Evolutionary conservation across 1,140 invertebrate genomes (phyloP), one percentile per base, ranked within the genome.

Genomic region (Telenomus remus): DNA sequence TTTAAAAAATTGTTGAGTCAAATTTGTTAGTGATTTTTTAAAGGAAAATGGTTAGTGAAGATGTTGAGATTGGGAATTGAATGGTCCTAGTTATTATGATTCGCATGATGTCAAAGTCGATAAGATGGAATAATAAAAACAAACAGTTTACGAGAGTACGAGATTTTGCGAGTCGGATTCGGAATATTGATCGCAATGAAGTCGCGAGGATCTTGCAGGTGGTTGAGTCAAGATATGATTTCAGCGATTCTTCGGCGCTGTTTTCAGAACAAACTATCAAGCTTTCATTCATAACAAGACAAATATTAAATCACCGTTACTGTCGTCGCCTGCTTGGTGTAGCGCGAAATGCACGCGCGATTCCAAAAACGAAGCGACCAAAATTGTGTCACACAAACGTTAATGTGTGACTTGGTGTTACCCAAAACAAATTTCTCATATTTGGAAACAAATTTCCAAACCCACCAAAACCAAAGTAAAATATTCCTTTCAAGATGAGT

Each of bases 271-370:
- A 86, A 84, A 87, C 83, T 80, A 74, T 69, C 51, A 66, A 83
- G 84, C 82, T 85, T 86, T 85, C 84, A 85, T 83, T 84, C 82
- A 85, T 84, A 87, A 86, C 82, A 85, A 81, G 82, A 85, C 84
- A 85, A 87, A 83, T 85, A 85, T 85, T 86, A 85, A 87, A 87
- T 84, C 81, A 84, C 79, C 79, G 76, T 80, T 69, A 70, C 72
- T 78, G 72, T 76, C 72, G 71, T 80, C 81, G 13, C 12, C 37
- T 27, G 6, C 6, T 1, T 27, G 19, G 19, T 6, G 37, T 9
- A 39, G 37, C 37, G 37, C 37, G 37, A 39, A 39, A 39, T 11
- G 3, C 9, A 11, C n/a, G 37, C 37, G 37, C 37, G 9, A 11
- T 39, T 39, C 19, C 19, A 27, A 27, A 27, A 39, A 39, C n/a